Evolutionary conservation across 1,140 invertebrate species (phyloP).

Genomic region (Neotoxoptera formosana): DNA sequence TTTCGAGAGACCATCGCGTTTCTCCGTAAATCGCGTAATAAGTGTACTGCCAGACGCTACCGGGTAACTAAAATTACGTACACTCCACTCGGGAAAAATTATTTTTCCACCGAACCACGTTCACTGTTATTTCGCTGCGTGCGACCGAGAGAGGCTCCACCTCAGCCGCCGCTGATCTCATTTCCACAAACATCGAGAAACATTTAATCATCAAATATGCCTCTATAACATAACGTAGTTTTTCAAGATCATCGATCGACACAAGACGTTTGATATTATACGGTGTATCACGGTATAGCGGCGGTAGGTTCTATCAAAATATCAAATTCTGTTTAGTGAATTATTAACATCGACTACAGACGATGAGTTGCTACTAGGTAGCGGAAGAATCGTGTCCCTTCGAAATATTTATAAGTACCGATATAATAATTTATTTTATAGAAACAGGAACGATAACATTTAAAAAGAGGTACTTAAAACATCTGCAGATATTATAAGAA

Average conservation of each 20-base stretch:
- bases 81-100: neutral
- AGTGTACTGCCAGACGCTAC: neutral
- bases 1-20: neutral
- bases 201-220: neutral
- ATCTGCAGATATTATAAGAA: too few relatives aligned
- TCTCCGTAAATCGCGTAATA: neutral
- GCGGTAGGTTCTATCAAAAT: neutral
- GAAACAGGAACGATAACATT: too few relatives aligned
- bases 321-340: neutral
- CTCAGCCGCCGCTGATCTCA: neutral
- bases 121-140: neutral
- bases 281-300: too few relatives aligned
- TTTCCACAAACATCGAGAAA: neutral
- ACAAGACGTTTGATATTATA: neutral
- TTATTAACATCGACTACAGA: neutral
- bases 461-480: neutral
- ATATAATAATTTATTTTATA: too few relatives aligned
- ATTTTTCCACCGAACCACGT: neutral
- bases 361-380: too few relatives aligned
- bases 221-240: neutral
- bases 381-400: too few relatives aligned
- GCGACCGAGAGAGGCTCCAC: neutral
- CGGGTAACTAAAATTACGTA: neutral
- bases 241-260: neutral
- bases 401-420: too few relatives aligned